Evolutionary conservation across 2,797 vertebrate genomes (phyloP), one percentile per base, ranked within the genome.

Genomic region (Phrynocephalus guinanensis): DNA sequence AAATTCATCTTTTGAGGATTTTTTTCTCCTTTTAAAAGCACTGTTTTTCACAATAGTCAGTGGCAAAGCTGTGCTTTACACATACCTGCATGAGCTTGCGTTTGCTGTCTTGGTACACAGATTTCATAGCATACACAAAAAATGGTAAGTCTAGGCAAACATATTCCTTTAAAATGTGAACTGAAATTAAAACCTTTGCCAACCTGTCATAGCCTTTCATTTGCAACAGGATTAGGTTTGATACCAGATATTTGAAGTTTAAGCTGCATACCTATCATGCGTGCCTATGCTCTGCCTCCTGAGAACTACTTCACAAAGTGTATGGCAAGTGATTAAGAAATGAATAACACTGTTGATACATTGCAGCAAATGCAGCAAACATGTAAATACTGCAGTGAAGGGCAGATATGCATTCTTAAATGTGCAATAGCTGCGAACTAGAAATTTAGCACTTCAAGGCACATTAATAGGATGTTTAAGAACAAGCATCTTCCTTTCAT

Each of bases 21-120:
- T 93, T 91, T 92, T 89, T 86, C 88, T 75, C 18, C 30, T 90
- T 88, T 79, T 86, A 84, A 94, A 76, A 95, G 93, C 91, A 94
- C 92, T 92, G 93, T 93, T 93, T 94, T 90, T 92, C 88, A 94
- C 88, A 91, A 95, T 94, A 91, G 83, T 94, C 92, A 84, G 89
- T 90, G 93, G 92, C 90, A 93, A 93, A 93, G 91, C 90, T 91
- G 88, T 72, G 90, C 92, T 94, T 94, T 92, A 91, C 84, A 90
- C 88, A 90, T 88, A 91, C 22, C 1, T 28, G 24, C 4, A 67
- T 89, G 86, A 93, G 91, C 6, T 80, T 71, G 80, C 26, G 71
- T 50, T 66, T 70, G 50, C 82, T 33, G 60, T 79, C 5, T 79
- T 85, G 89, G 33, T 76, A 86, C 84, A 88, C 4, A 70, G 85